Evolutionary conservation across 1,140 invertebrate genomes (phyloP), one percentile per base, ranked within the genome.

Genomic region (Aporrectodea caliginosa): DNA sequence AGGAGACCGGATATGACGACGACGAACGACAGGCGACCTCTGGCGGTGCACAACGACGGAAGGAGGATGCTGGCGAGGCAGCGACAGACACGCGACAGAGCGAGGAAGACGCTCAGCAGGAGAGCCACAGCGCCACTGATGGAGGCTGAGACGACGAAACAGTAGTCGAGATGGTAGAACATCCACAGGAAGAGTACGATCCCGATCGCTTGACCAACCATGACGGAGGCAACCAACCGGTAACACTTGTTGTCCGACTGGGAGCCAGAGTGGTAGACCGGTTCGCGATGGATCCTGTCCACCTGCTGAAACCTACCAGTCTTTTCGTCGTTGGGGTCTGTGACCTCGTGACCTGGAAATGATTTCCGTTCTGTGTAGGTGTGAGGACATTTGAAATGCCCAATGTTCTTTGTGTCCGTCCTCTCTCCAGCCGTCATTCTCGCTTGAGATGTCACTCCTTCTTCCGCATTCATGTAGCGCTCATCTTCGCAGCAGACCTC

Each of bases 1-100:
- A 81, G 80, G 32, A 81, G 68, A 30, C 80, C 77, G 16, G 75
- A 34, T 34, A 81, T 68, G 1, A 81, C 69, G 30, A 81, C 29
- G 33, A 81, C 69, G 16, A 75, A 68, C 16, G 68, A 70, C 22
- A 81, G 22, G 22, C 80, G 76, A 2, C 80, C 80, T 27, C 69
- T 68, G 16, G 80, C 69, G 22, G 80, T 81, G 70, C 75, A 78
- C 2, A 43, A 22, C 12, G 80, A 81, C 30, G 80, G 80, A 14
- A 81, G 34, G 68, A 81, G 32, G 1, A 81, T 68, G 31, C 34
- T 76, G 16, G 76, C 80, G 14, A 73, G 69, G 35, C 80, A 81
- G 58, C 80, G 34, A 33, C 71, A 73, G 16, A 78, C 29, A 2
- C 75, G 68, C 30, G 76, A 81, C n/a, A 29, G 16, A 29, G 77